Conservation (phyloP, 2,113 vertebrate species). For the Hyla sarda region DNA sequence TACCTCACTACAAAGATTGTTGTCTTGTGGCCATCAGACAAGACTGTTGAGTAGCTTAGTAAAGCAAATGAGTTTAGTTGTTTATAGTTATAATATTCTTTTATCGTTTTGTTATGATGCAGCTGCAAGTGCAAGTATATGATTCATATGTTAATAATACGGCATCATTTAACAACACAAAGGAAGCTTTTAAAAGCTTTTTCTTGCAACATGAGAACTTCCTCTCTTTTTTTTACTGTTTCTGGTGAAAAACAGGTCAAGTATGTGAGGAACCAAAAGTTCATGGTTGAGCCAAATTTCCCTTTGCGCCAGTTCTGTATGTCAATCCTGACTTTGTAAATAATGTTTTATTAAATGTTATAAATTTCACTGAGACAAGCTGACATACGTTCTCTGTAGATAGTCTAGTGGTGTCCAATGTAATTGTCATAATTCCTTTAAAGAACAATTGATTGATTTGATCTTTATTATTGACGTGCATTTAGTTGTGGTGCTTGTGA, state of each 20-base stretch:
- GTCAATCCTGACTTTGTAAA: no score
- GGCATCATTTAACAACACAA: conserved; percentile 25
- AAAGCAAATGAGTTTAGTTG: background rate
- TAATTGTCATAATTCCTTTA: no score
- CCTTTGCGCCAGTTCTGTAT: no score
- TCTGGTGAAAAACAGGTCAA: background rate
- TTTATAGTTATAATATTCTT: conserved; percentile 4
- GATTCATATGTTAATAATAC: conserved; percentile 9
- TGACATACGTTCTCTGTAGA: no score
- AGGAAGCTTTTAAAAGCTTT: background rate
- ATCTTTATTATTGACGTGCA: no score
- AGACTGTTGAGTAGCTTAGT: background rate
- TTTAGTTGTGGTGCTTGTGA: no score
- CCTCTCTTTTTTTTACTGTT: background rate
- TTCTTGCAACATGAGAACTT: background rate
- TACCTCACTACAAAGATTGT: conserved; percentile 5
- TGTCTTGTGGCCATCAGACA: conserved; percentile 10
- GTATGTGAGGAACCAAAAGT: background rate
- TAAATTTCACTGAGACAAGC: no score
- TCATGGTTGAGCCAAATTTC: no score
- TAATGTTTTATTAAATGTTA: no score
- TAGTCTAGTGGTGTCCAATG: no score
- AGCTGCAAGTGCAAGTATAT: conserved; percentile 55
- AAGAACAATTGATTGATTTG: no score
- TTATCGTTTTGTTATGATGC: conserved; percentile 44